Evolutionary conservation across 2,113 vertebrate genomes (phyloP).

Genomic region (Progne subis): DNA sequence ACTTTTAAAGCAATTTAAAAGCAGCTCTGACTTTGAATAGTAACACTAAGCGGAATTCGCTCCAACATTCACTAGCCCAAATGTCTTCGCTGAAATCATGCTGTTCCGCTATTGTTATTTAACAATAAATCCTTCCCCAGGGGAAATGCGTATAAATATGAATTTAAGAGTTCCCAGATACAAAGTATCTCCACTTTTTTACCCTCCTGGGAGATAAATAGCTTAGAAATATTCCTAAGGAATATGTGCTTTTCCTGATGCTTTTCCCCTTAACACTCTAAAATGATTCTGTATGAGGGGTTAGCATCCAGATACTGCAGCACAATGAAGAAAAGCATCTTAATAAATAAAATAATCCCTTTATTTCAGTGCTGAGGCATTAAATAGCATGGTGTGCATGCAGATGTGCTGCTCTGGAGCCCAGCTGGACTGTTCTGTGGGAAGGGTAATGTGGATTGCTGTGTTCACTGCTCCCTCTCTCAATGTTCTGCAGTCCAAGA

Average conservation of each 20-base stretch:
- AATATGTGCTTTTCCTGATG: not conserved
- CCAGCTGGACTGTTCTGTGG: not conserved
- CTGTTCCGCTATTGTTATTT: conserved; percentile 59
- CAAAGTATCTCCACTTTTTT: conserved; percentile 54
- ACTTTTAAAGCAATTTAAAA: conserved; percentile 35
- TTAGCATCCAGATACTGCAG: not conserved
- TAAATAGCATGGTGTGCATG: not conserved
- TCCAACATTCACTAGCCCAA: conserved; percentile 56
- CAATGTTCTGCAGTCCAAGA: not conserved
- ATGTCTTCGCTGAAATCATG: conserved; percentile 36
- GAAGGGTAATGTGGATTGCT: not conserved
- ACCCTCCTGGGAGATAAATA: not conserved
- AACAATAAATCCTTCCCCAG: conserved; percentile 57
- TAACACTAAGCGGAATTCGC: not conserved
- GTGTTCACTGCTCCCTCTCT: not conserved
- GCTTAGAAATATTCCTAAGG: not conserved
- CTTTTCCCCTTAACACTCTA: not conserved
- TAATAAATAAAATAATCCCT: not conserved
- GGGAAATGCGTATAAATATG: conserved; percentile 49
- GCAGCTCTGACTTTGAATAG: conserved; percentile 17
- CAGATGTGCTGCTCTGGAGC: not conserved
- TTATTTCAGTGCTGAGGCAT: not conserved
- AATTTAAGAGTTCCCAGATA: conserved; percentile 67
- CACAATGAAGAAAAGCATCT: fast-evolving
- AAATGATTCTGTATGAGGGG: not conserved